A percentile compares a stretch with the other conserved stretches of the same genome.
These are phyloP conservation scores for Acronicta leporina DNA, from an alignment of 2,888 invertebrate species.

Conservation along the genomic window DNA sequence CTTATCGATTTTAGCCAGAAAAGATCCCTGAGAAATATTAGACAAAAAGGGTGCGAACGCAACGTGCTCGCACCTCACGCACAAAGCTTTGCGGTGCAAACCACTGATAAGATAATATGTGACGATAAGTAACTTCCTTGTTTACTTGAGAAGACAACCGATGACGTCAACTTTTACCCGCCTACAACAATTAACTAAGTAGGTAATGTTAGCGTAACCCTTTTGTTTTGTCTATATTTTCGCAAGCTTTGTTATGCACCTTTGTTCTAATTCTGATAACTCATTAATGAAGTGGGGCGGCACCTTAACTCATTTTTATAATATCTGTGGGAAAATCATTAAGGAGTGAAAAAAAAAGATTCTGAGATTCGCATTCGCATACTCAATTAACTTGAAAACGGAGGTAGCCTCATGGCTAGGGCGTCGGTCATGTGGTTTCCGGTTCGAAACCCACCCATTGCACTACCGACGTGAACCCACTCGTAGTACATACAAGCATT, in stretches of 20 bases:
- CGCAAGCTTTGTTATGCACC: slow-evolving; percentile 14
- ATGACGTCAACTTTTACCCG: slow-evolving; percentile 50
- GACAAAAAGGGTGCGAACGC: slow-evolving; percentile 74
- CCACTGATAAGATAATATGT: slow-evolving; percentile 66
- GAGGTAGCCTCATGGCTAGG: too few species aligned
- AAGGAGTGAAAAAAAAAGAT: not conserved
- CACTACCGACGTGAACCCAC: too few species aligned
- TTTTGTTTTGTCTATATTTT: slow-evolving; percentile 21
- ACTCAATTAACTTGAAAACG: too few species aligned
- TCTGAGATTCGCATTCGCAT: too few species aligned
- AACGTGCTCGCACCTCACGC: slow-evolving; percentile 64
- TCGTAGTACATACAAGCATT: too few species aligned
- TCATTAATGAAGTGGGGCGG: slow-evolving; percentile 33
- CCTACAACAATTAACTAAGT: slow-evolving; percentile 29
- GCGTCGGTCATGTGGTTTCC: too few species aligned
- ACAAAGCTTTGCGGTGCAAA: slow-evolving; percentile 66
- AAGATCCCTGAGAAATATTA: slow-evolving; percentile 64
- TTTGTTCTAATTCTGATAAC: slow-evolving; percentile 42
- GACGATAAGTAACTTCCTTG: slow-evolving; percentile 52
- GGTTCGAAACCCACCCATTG: too few species aligned
- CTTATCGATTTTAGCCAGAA: slow-evolving; percentile 78
- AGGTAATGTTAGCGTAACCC: slow-evolving; percentile 6
- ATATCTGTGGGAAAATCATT: slow-evolving; percentile 28
- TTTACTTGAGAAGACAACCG: slow-evolving; percentile 39
- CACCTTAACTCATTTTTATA: slow-evolving; percentile 5